Evolutionary conservation across 1,140 invertebrate species (phyloP), one percentile per base, ranked within the genome.

Genomic region (Calliphora vicina): DNA sequence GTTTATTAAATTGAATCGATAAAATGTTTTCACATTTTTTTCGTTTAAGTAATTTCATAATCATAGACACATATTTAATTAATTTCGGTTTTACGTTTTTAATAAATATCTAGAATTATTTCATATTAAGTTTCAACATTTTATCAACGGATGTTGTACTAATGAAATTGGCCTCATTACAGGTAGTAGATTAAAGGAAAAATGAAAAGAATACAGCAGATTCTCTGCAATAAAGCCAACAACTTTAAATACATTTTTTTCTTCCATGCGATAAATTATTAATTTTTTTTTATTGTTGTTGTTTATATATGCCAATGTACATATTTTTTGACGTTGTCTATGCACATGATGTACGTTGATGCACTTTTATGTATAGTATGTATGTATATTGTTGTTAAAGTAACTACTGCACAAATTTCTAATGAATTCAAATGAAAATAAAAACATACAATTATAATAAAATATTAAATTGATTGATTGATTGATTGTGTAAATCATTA

Each of bases 11-110:
- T 81, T 81, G 72, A 81, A 81, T 74, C 42, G 50, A 72, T 72
- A 50, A 83, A 78, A 27, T 78, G 57, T 57, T 83, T 82, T 76
- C 72, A 29, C 73, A 20, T 82, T 82, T 83, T 83, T 29, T 74
- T 81, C 43, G 23, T 43, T 71, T 82, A 71, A 82, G 61, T 73
- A 82, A 23, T 45, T 72, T 35, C 29, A 25, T 71, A 82, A 71
- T 82, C 17, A 82, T 73, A 82, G 67, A 82, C 67, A 82, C 57
- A 35, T 81, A 81, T 67, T 80, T 81, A 78, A 78, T 78, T 23
- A 8, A 20, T 42, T 35, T 42, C 73, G 50, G 0, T 78, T 61
- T 80, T 80, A 42, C 61, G n/a, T 78, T 61, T 83, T 80, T 80
- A 50, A 78, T 78, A 78, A 78, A 78, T 76, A 42, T 76, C 35